A percentile compares a stretch with the other conserved stretches of the same genome.
Conservation (phyloP, 2,797 vertebrate species). For the Coregonus suidteri region DNA sequence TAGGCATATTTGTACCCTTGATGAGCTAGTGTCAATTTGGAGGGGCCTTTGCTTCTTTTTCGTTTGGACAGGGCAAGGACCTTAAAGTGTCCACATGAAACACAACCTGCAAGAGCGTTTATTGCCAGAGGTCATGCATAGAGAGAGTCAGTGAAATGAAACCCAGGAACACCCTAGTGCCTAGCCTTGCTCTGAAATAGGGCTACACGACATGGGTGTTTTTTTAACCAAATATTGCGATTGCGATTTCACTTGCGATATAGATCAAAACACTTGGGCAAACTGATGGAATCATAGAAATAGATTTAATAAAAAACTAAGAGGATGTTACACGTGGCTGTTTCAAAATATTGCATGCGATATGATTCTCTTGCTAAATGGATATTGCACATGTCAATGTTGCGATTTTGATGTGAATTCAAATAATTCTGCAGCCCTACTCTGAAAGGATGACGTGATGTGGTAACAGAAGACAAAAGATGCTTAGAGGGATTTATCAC, state of each 20-base stretch:
- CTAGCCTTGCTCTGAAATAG: not conserved
- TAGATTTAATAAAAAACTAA: too few species aligned
- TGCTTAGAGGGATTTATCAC: conserved; percentile 20
- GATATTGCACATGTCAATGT: too few species aligned
- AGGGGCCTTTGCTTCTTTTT: conserved; percentile 16
- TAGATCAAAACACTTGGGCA: too few species aligned
- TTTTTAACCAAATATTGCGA: too few species aligned
- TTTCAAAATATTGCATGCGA: too few species aligned
- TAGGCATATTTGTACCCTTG: not conserved
- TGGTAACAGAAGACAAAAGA: conserved; percentile 43
- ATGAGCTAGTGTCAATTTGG: conserved; percentile 13
- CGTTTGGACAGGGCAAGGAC: conserved; percentile 5
- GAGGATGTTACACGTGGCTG: too few species aligned
- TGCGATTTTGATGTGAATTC: too few species aligned
- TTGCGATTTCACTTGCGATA: too few species aligned
- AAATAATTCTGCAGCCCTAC: not conserved
- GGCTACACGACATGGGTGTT: too few species aligned
- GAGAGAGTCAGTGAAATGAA: conserved; percentile 11
- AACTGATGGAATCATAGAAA: too few species aligned
- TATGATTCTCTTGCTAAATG: too few species aligned
- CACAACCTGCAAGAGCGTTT: not conserved
- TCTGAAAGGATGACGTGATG: conserved; percentile 34
- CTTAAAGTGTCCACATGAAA: conserved; percentile 29
- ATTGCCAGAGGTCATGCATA: not conserved
- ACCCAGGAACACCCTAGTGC: conserved; percentile 32